These are phyloP conservation scores for Scrobipalpa costella DNA, from an alignment of 2,888 invertebrate genomes.

Conservation along the genomic window DNA sequence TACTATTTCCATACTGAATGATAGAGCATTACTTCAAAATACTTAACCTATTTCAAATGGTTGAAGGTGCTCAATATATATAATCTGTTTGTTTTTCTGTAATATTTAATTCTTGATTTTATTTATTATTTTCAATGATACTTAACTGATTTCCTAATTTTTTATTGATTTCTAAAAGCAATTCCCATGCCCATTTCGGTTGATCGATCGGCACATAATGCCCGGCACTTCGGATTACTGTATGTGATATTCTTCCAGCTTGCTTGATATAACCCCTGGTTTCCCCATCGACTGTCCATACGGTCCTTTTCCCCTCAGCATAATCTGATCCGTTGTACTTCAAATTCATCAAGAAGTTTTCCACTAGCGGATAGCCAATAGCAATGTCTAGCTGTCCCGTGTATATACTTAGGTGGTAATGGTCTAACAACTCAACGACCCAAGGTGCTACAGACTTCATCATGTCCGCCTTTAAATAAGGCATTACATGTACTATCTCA, in stretches of 20 bases:
- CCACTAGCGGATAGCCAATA: constrained; percentile 88
- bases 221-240: constrained; percentile 84
- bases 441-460: constrained; percentile 85
- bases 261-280: constrained; percentile 84
- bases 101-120: too few relatives aligned
- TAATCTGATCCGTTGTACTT: constrained; percentile 82
- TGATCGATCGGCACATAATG: constrained; percentile 86
- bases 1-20: background rate
- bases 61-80: too few relatives aligned
- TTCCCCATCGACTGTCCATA: constrained; percentile 81
- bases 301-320: constrained; percentile 73
- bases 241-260: constrained; percentile 82
- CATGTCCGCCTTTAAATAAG: constrained; percentile 83
- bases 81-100: too few relatives aligned
- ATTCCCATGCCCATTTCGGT: constrained; percentile 83
- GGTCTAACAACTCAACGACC: constrained; percentile 79
- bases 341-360: constrained; percentile 83
- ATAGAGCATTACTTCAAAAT: background rate
- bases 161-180: constrained; percentile 44
- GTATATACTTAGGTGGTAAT: constrained; percentile 85
- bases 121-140: too few relatives aligned
- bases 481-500: constrained; percentile 76
- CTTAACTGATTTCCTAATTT: background rate
- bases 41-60: too few relatives aligned
- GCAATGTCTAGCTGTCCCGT: constrained; percentile 92